Evolutionary conservation across 1,140 invertebrate species (phyloP).

Genomic region (Drosophila guanche): DNA sequence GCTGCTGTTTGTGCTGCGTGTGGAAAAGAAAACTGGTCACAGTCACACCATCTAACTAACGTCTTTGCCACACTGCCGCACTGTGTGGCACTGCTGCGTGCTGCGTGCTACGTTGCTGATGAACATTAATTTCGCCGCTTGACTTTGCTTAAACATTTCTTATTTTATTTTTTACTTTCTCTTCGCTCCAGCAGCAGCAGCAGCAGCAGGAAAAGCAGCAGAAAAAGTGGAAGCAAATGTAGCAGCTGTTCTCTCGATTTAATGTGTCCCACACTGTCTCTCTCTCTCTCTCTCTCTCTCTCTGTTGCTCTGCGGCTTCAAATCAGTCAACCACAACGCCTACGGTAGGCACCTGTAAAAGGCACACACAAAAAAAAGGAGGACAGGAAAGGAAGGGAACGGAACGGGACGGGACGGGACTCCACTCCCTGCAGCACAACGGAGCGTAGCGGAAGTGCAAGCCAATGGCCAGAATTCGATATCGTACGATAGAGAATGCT

Average conservation of each 20-base stretch:
- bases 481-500: conserved; percentile 22
- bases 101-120: conserved; percentile 49
- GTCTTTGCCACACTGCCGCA: too few relatives aligned
- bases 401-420: neutral
- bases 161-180: conserved; percentile 65
- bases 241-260: conserved; percentile 48
- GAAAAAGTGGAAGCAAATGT: neutral
- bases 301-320: neutral
- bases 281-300: neutral
- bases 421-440: conserved; percentile 14
- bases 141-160: conserved; percentile 3
- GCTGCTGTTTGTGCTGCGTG: conserved; percentile 52
- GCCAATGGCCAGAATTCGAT: conserved; percentile 74
- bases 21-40: conserved; percentile 64
- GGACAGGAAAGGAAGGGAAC: neutral
- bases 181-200: conserved; percentile 23
- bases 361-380: conserved; percentile 1
- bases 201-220: conserved; percentile 47
- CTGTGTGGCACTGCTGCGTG: conserved; percentile 35
- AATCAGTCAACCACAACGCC: conserved; percentile 31
- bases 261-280: conserved; percentile 10
- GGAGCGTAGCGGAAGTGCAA: conserved; percentile 65
- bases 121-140: conserved; percentile 77
- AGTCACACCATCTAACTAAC: conserved; percentile 11
- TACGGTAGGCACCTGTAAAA: conserved; percentile 58